Base-by-base conservation (phyloP, 2,113 vertebrate species). In the Notiomystis cincta region DNA sequence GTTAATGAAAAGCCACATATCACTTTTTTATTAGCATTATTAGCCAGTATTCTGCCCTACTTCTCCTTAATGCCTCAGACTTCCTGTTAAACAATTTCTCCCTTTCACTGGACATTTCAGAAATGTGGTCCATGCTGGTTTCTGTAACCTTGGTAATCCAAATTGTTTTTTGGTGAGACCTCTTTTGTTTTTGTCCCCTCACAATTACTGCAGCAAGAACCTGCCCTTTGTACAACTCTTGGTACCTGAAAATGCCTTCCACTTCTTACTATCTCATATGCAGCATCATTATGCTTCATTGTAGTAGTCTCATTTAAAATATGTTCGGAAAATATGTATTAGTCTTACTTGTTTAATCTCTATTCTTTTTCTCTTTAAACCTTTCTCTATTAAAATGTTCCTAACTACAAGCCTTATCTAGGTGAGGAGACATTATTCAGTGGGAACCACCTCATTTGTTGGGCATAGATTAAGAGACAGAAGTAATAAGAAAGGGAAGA, bases 371-470 rank as follows among this genome's bases (percentile, higher is more conserved):
- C 69, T 72, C 25, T 78, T 70, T 69, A 71, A 73, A 67, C 5
- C 3, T 65, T 40, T 60, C 28, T 87, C 31, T 60, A 47, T 75
- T 84, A 35, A 37, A 70, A 81, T 53, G 11, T 57, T 89, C 56
- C 51, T 67, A 58, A 60, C 38, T 51, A 47, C 0, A 1, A 67
- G 6, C 3, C 18, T 90, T 71, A 58, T 35, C 61, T 72, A 5
- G 0, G 0, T 37, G n/a, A 57, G 40, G 23, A 76, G n/a, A 50
- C 15, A 38, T 50, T 70, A 72, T 61, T 82, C 42, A 62, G 10
- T 35, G 30, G 40, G 23, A 94, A 66, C 65, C 89, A 79, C 51
- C 35, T 61, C 35, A 62, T 72, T 95, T 87, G 24, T 82, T 77
- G 35, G 70, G 33, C 14, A 7, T 11, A 72, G 22, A 86, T 82